Percentiles rank a stretch among this genome's conserved stretches.
Evolutionary conservation across 1,140 invertebrate species (phyloP).

Genomic region (Scaptomyza graminum): DNA sequence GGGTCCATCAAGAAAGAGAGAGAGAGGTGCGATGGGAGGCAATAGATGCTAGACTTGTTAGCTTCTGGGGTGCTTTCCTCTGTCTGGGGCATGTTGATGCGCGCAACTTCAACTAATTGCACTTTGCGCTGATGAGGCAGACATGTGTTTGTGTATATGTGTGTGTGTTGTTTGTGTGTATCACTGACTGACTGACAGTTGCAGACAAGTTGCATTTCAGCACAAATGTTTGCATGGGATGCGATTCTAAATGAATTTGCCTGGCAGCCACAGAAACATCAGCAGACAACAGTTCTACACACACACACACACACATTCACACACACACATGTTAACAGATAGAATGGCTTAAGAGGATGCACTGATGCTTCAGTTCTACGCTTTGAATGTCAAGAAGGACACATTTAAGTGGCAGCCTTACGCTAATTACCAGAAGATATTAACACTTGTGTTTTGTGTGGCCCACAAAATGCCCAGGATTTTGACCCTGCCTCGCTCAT

Average conservation of each 20-base stretch:
- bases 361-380: constrained; percentile 64
- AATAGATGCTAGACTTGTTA: constrained; percentile 65
- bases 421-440: constrained; percentile 80
- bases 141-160: constrained; percentile 50
- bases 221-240: constrained; percentile 80
- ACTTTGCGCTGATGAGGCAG: constrained; percentile 80
- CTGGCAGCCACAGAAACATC: constrained; percentile 30
- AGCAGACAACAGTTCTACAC: constrained; percentile 22
- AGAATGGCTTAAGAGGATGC: constrained; percentile 30
- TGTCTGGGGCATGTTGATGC: constrained; percentile 70
- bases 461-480: constrained; percentile 4
- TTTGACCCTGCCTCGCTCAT: constrained; percentile 62
- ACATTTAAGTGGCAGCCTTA: constrained; percentile 68
- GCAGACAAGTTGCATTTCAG: constrained; percentile 80
- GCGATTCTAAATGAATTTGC: constrained; percentile 78
- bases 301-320: constrained; percentile 14
- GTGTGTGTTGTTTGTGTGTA: constrained; percentile 17
- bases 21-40: too few species aligned
- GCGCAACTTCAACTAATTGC: constrained; percentile 79
- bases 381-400: constrained; percentile 75
- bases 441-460: constrained; percentile 64
- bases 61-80: constrained; percentile 58
- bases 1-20: background rate
- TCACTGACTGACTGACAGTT: constrained; percentile 75
- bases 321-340: constrained; percentile 8